Percentiles rank a stretch among this genome's conserved stretches.
These are phyloP conservation scores for Apoderus coryli DNA, from an alignment of 2,888 invertebrate genomes.

Conservation along the genomic window DNA sequence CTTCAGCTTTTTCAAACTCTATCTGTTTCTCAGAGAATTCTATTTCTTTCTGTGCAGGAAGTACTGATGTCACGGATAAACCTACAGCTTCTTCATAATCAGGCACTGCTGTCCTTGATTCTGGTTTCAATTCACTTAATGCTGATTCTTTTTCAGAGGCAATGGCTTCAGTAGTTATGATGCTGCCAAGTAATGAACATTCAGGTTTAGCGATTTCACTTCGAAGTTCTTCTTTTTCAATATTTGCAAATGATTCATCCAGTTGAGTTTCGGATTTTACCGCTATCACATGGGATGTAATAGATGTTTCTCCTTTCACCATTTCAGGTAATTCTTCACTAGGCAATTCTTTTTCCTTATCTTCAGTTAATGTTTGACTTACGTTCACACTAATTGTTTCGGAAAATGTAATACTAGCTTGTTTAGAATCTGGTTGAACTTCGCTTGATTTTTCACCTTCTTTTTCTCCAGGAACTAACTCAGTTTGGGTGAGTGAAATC, in stretches of 20 bases:
- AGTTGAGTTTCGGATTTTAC: slow-evolving; percentile 41
- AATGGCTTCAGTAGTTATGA: slow-evolving; percentile 41
- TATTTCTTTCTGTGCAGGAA: slow-evolving; percentile 42
- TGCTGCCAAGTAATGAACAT: slow-evolving; percentile 36
- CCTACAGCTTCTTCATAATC: slow-evolving; percentile 41
- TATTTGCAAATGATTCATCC: slow-evolving; percentile 28
- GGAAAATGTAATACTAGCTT: slow-evolving; percentile 36
- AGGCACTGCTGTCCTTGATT: slow-evolving; percentile 33
- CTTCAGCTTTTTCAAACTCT: slow-evolving; percentile 17
- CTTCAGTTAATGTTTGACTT: slow-evolving; percentile 37
- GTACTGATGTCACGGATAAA: slow-evolving; percentile 39
- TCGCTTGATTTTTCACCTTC: slow-evolving; percentile 34
- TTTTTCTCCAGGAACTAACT: slow-evolving; percentile 37
- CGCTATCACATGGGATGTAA: slow-evolving; percentile 42
- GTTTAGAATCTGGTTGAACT: slow-evolving; percentile 39
- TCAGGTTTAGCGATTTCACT: slow-evolving; percentile 20
- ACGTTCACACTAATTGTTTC: slow-evolving; percentile 45
- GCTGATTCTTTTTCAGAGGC: slow-evolving; percentile 43
- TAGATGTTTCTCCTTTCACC: slow-evolving; percentile 37
- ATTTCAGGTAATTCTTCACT: slow-evolving; percentile 30
- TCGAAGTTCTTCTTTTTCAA: slow-evolving; percentile 17
- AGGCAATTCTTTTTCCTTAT: slow-evolving; percentile 37
- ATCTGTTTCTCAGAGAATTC: slow-evolving; percentile 29
- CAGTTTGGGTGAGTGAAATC: slow-evolving; percentile 33
- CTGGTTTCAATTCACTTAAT: slow-evolving; percentile 32